Evolutionary conservation across 2,888 invertebrate genomes (phyloP).

Genomic region (Torymus tubicola): DNA sequence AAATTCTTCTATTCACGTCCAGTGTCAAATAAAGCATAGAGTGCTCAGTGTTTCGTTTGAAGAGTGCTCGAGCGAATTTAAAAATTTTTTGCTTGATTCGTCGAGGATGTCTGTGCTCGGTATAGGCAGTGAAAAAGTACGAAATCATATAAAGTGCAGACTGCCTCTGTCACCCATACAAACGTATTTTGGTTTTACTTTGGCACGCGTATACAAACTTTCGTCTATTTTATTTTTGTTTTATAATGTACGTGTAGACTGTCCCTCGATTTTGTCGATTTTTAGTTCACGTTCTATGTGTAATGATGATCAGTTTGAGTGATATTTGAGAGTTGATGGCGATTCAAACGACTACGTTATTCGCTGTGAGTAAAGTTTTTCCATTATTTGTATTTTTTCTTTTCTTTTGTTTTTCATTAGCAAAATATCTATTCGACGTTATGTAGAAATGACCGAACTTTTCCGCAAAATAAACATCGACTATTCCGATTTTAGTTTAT

Average conservation of each 20-base stretch:
- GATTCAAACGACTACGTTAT: constrained; percentile 29
- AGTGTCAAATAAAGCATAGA: constrained; percentile 39
- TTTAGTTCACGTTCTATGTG: constrained; percentile 32
- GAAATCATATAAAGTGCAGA: constrained; percentile 54
- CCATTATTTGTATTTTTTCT: constrained; percentile 21
- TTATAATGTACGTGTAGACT: constrained; percentile 10
- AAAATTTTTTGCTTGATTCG: constrained; percentile 8
- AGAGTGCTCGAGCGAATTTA: constrained; percentile 48
- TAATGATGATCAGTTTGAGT: constrained; percentile 31
- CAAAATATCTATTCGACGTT: constrained; percentile 54
- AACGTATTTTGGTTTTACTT: constrained; percentile 51
- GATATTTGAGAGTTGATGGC: constrained; percentile 8
- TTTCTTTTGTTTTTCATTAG: constrained; percentile 40
- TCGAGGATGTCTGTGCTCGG: constrained; percentile 42
- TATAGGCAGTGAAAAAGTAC: constrained; percentile 56
- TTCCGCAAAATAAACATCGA: constrained; percentile 55
- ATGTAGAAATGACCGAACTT: constrained; percentile 53
- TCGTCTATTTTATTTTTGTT: constrained; percentile 44
- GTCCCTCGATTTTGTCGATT: constrained; percentile 12
- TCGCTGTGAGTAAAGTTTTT: background rate
- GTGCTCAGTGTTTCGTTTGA: constrained; percentile 33
- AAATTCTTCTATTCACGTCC: background rate
- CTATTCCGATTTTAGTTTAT: constrained; percentile 46
- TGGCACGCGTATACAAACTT: constrained; percentile 57
- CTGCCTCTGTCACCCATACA: constrained; percentile 44